Evolutionary conservation across 2,888 invertebrate species (phyloP).

Genomic region (Drosophila tripunctata): DNA sequence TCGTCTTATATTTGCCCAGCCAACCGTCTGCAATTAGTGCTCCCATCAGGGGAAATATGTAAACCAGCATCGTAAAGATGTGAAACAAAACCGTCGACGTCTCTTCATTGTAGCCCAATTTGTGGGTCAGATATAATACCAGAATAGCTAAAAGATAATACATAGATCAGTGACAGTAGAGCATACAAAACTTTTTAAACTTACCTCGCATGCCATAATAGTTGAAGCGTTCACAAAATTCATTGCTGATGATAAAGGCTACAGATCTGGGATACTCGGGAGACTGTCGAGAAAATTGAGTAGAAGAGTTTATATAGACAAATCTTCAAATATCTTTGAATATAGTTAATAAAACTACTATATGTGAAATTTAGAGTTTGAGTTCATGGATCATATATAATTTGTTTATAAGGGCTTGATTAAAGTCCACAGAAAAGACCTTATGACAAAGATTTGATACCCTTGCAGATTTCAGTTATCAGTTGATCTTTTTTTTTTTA

Average conservation of each 20-base stretch:
- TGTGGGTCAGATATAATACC: slow-evolving; percentile 93
- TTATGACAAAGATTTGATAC: too few relatives aligned
- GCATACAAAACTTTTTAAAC: slow-evolving; percentile 65
- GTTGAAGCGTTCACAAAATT: slow-evolving; percentile 98
- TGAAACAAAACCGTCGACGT: slow-evolving; percentile 95
- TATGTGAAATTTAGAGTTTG: too few relatives aligned
- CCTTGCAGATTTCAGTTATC: too few relatives aligned
- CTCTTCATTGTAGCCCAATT: slow-evolving; percentile 89
- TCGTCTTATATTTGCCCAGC: slow-evolving; percentile 93
- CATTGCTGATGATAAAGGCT: slow-evolving; percentile 97
- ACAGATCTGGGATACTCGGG: slow-evolving; percentile 92
- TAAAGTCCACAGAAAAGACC: too few relatives aligned
- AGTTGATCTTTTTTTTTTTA: too few relatives aligned
- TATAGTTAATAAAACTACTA: too few relatives aligned
- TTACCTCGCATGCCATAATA: slow-evolving; percentile 99
- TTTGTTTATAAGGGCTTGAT: too few relatives aligned
- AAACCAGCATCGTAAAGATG: slow-evolving; percentile 94
- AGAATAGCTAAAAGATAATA: slow-evolving; percentile 90
- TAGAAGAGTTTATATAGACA: too few relatives aligned
- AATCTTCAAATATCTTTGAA: too few relatives aligned
- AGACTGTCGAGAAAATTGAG: slow-evolving; percentile 1
- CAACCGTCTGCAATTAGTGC: slow-evolving; percentile 97
- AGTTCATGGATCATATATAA: too few relatives aligned
- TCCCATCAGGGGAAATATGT: slow-evolving; percentile 87
- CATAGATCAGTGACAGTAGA: slow-evolving; percentile 2